Conservation (phyloP, 2,113 vertebrate genomes). For the Nerophis lumbriciformis region DNA sequence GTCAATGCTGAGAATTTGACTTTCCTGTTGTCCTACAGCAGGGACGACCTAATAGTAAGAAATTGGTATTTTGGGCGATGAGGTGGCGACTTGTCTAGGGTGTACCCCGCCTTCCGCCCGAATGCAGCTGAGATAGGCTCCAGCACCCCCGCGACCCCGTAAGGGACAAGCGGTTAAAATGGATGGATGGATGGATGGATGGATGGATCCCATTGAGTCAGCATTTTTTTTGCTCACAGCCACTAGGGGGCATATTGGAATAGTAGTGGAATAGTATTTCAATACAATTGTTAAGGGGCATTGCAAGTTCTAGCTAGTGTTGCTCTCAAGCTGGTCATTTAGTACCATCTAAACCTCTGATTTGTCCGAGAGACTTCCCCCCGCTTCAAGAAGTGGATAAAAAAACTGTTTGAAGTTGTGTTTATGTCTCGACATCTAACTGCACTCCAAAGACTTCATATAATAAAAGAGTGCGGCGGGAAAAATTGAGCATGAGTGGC, state of each 20-base stretch:
- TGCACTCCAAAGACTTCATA: conserved; percentile 43
- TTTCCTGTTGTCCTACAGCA: too few relatives aligned
- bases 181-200: too few relatives aligned
- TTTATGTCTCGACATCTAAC: conserved; percentile 43
- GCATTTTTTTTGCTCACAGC: background rate
- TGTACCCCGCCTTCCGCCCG: too few relatives aligned
- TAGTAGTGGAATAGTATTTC: background rate
- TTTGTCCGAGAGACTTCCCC: background rate
- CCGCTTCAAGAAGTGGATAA: background rate
- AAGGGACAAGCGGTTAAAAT: too few relatives aligned
- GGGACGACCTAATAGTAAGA: too few relatives aligned
- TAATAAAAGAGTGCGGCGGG: conserved; percentile 39
- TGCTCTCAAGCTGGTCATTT: background rate
- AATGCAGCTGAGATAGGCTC: too few relatives aligned
- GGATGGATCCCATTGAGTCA: background rate
- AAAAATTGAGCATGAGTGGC: conserved; percentile 23
- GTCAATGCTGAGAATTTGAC: too few relatives aligned
- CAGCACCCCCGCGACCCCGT: too few relatives aligned
- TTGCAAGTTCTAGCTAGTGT: background rate
- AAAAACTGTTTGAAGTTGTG: conserved; percentile 41
- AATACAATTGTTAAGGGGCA: background rate
- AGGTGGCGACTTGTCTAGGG: too few relatives aligned
- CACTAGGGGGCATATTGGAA: too few relatives aligned
- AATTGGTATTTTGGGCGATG: too few relatives aligned
- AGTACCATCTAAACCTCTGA: conserved; percentile 4